Base-by-base conservation (phyloP, 2,888 invertebrate genomes). In the Chouioia cunea region DNA sequence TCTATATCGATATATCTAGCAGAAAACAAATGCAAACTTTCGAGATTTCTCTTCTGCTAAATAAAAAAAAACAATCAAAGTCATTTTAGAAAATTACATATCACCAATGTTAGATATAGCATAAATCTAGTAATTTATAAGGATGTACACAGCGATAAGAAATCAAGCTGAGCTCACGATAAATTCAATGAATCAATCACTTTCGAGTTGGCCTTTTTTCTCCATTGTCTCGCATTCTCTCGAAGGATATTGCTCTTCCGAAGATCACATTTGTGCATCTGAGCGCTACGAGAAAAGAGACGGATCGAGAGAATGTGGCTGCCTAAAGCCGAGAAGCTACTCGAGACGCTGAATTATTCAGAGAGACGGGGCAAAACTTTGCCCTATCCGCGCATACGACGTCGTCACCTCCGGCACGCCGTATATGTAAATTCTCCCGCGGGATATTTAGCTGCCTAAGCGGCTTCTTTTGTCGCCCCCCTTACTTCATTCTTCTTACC, bases 321-420 rank as follows among this genome's bases (percentile, higher is more conserved):
- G 36, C 43, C 57, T 27, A 60, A 64, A 73, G 69, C 63, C 66
- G 62, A 57, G 69, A 65, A 70, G 65, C 70, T 63, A 66, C 75
- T 73, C 74, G 81, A 77, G 78, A 78, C 80, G 77, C 78, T 85
- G 85, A 85, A 85, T 85, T 79, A 85, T 85, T 83, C 84, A 85
- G 77, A 36, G 36, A 77, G 75, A 75, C 65, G 75, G 10, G 36
- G 76, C 76, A 77, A 79, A 83, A 83, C 81, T 82, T 83, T 58
- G 59, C 57, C 36, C 36, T 36, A 36, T 48, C 46, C 16, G 20
- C 44, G 47, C 15, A n/a, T 66, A 36, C 20, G 14, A 4, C 54
- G 43, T 68, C 60, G 65, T 65, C 65, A 66, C 64, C 66, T 66
- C 59, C 18, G 36, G 27, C 58, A 18, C 54, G 59, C 48, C 60